phyloP scores from a whole-genome alignment of 2,888 invertebrate genomes.

The Hirtodrosophila confusa region DNA sequence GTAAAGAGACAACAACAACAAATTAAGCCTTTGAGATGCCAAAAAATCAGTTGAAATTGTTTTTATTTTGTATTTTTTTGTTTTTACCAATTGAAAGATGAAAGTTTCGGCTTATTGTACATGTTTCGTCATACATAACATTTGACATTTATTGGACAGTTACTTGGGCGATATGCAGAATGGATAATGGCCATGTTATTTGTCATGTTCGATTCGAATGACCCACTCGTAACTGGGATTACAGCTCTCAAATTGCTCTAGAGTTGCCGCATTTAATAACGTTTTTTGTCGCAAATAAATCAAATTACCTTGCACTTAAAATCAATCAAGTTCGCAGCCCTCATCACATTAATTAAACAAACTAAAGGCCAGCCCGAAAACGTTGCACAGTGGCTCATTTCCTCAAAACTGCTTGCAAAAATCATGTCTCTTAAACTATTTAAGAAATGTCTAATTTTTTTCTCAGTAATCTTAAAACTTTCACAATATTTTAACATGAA shows the following conservation, averaged over 20 bases:
- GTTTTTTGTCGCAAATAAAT: conserved; percentile 11
- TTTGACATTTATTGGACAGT: conserved; percentile 56
- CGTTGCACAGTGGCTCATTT: too few relatives aligned
- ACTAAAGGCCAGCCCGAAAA: conserved; percentile 25
- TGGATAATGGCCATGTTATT: conserved; percentile 12
- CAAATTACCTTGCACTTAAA: conserved; percentile 63
- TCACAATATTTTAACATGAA: too few relatives aligned
- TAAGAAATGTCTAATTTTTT: too few relatives aligned
- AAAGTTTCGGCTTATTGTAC: conserved; percentile 51
- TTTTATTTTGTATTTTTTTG: conserved; percentile 15
- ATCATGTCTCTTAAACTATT: too few relatives aligned
- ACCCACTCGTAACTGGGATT: conserved; percentile 4
- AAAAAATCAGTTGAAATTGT: conserved; percentile 29
- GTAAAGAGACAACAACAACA: background rate
- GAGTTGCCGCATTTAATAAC: conserved; percentile 10
- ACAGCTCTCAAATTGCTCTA: background rate
- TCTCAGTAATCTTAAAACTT: too few relatives aligned
- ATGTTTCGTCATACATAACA: conserved; percentile 46
- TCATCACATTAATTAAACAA: conserved; percentile 58
- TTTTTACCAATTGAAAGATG: conserved; percentile 42
- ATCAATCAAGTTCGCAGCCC: conserved; percentile 60
- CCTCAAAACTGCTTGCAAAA: too few relatives aligned
- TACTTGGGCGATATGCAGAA: conserved; percentile 14
- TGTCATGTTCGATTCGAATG: conserved; percentile 11
- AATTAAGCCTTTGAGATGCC: conserved; percentile 23